Base-by-base conservation (phyloP, 1,140 invertebrate genomes). In the Lutraria rhynchaena region DNA sequence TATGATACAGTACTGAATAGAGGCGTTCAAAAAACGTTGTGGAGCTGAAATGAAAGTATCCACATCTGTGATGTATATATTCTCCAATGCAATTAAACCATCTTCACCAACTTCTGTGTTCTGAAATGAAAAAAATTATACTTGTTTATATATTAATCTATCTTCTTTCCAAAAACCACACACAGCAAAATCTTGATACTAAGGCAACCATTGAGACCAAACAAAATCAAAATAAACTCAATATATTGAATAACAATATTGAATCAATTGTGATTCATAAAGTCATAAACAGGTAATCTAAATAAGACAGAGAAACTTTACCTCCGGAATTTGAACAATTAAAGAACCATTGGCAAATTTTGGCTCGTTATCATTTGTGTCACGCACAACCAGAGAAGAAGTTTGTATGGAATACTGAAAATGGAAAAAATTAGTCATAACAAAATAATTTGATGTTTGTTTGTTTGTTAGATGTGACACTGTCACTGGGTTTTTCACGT, bases 281-380 rank as follows among this genome's bases (percentile, higher is more conserved):
- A n/a, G n/a, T n/a, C n/a, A n/a, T n/a, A n/a, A n/a, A n/a, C n/a
- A n/a, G n/a, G n/a, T n/a, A n/a, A n/a, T n/a, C n/a, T n/a, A n/a
- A n/a, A n/a, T n/a, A n/a, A n/a, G n/a, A 15, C 15, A 41, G 37
- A 7, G 5, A 41, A 41, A 41, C 15, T 58, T 63, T 49, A 76
- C 73, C 44, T 76, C 73, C 19, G 9, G n/a, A 29, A 76, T 22
- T 46, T 4, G 22, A n/a, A 33, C 24, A 29, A 29, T n/a, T n/a
- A 63, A 7, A 11, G 73, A 63, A n/a, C 46, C 41, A 63, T 76
- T 76, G 1, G 33, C n/a, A 31, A 76, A 76, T 44, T 61, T 49
- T 3, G 73, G 73, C 19, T 15, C 31, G 11, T 63, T 44, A 41
- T 76, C 73, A 63, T 76, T 76, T 1, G 24, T 29, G 46, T 76